Evolutionary conservation across 2,797 vertebrate genomes (phyloP).

Genomic region (Karalla daura): DNA sequence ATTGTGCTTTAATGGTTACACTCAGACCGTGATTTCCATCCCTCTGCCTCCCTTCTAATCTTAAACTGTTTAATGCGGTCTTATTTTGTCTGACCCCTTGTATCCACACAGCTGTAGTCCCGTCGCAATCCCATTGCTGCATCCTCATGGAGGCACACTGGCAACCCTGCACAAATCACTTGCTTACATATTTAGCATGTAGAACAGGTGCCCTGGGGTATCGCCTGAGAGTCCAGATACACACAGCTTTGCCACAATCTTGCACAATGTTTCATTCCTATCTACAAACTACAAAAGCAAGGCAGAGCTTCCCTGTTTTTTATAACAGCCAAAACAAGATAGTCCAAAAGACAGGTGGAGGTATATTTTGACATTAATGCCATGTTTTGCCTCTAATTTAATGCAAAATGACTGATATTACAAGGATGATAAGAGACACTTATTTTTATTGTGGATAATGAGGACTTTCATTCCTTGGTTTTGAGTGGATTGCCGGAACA

Average conservation of each 20-base stretch:
- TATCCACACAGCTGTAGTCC: slow-evolving; percentile 31
- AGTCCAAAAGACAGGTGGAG: slow-evolving; percentile 2
- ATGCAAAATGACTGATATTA: slow-evolving; percentile 39
- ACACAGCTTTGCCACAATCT: slow-evolving; percentile 57
- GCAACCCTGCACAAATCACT: slow-evolving; percentile 39
- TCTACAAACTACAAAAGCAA: slow-evolving; percentile 44
- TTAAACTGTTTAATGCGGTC: slow-evolving; percentile 52
- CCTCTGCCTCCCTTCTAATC: slow-evolving; percentile 56
- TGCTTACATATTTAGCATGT: slow-evolving; percentile 66
- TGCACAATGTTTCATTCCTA: slow-evolving; percentile 42
- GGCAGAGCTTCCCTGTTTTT: not conserved
- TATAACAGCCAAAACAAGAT: slow-evolving; percentile 3
- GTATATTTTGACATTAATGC: slow-evolving; percentile 23
- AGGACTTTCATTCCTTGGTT: slow-evolving; percentile 55
- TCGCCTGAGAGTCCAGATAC: slow-evolving; percentile 55
- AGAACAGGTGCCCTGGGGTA: slow-evolving; percentile 66
- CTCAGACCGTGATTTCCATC: slow-evolving; percentile 55
- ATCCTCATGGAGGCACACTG: slow-evolving; percentile 30
- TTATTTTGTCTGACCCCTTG: slow-evolving; percentile 54
- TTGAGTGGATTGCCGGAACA: slow-evolving; percentile 56
- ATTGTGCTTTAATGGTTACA: slow-evolving; percentile 64
- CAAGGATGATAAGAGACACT: slow-evolving; percentile 34
- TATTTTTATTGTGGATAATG: slow-evolving; percentile 56
- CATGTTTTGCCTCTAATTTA: slow-evolving; percentile 30
- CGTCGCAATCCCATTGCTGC: slow-evolving; percentile 8